Evolutionary conservation across 2,888 invertebrate genomes (phyloP).

Genomic region (Belgica antarctica): DNA sequence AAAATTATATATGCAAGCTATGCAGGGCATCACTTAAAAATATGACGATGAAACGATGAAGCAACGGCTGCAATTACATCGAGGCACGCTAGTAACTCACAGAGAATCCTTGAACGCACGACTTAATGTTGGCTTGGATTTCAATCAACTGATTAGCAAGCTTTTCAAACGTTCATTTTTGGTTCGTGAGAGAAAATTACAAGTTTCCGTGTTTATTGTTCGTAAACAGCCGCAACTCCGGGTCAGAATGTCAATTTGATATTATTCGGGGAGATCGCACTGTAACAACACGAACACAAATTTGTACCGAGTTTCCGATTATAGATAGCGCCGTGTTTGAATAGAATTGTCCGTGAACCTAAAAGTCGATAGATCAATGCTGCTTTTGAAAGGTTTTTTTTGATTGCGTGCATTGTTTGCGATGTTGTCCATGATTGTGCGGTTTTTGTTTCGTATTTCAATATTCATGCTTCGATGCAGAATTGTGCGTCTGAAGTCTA

Average conservation of each 20-base stretch:
- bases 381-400: background rate
- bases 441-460: background rate
- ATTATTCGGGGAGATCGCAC: background rate
- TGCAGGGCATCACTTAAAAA: no score
- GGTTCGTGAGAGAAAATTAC: background rate
- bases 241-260: background rate
- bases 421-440: background rate
- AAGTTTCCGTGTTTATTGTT: background rate
- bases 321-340: background rate
- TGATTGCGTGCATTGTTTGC: background rate
- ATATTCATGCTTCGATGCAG: background rate
- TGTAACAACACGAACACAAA: background rate
- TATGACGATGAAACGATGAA: constrained; percentile 2
- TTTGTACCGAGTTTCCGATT: no score
- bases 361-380: background rate
- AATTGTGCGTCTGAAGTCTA: background rate
- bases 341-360: background rate
- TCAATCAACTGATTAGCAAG: background rate
- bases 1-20: constrained; percentile 2
- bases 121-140: constrained; percentile 4
- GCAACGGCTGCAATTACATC: background rate
- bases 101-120: background rate
- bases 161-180: constrained; percentile 17
- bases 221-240: background rate
- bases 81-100: background rate